A percentile compares a stretch with the other conserved stretches of the same genome.
phyloP scores from a whole-genome alignment of 2,888 invertebrate genomes.

The Oscheius myriophilus region DNA sequence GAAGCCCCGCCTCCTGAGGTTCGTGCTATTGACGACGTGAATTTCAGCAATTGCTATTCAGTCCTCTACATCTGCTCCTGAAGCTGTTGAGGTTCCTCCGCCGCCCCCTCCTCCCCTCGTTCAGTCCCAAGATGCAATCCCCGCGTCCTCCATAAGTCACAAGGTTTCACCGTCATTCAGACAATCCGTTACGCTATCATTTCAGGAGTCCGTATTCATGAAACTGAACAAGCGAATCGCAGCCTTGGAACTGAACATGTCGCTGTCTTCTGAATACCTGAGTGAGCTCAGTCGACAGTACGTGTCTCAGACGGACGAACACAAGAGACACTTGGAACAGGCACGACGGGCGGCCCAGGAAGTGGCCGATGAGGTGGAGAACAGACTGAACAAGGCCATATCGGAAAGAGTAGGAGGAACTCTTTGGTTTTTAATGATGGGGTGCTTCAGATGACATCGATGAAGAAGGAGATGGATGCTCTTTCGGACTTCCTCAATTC shows the following conservation, averaged over 20 bases:
- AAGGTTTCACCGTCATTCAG: no score
- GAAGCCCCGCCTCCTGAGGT: not conserved
- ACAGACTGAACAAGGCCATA: constrained; percentile 24
- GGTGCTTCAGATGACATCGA: constrained; percentile 4
- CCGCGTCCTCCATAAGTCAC: constrained; percentile 73
- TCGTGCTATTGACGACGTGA: not conserved
- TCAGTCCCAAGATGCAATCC: constrained; percentile 21
- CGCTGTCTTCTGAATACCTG: constrained; percentile 92
- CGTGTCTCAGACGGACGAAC: constrained; percentile 32
- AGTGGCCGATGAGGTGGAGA: constrained; percentile 24
- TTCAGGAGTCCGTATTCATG: constrained; percentile 80
- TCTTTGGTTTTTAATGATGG: not conserved
- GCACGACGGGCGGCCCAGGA: constrained; percentile 28
- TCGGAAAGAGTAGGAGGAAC: constrained; percentile 10
- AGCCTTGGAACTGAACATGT: constrained; percentile 92
- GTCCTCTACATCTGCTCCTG: not conserved
- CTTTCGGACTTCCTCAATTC: constrained; percentile 20
- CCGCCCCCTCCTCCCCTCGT: not conserved
- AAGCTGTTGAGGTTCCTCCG: not conserved
- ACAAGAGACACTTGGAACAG: constrained; percentile 31
- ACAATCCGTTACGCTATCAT: not conserved
- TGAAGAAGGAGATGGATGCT: constrained; percentile 31
- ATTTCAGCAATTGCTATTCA: not conserved
- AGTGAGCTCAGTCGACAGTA: constrained; percentile 85
- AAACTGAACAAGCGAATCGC: constrained; percentile 89